Base-by-base conservation (phyloP, 2,113 vertebrate species). In the Syngnathus scovelli region DNA sequence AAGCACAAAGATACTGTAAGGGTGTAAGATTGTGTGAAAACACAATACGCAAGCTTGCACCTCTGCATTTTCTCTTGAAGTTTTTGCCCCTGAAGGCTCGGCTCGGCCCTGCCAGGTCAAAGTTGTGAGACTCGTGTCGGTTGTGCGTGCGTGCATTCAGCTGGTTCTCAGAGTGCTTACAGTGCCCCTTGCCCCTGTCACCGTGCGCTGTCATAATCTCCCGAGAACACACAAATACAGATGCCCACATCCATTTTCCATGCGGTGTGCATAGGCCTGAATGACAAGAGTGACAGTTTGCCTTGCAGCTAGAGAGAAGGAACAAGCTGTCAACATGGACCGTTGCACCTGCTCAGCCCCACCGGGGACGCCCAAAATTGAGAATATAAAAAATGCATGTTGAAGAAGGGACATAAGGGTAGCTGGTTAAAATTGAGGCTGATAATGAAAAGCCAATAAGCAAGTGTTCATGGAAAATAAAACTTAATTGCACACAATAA, bases 261-360 rank as follows among this genome's bases (percentile, higher is more conserved):
- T 61, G 75, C 85, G 72, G 75, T 86, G 85, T 83, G 83, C 82
- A 81, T 76, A 67, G 78, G 71, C 80, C 78, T 85, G 85, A 82
- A 84, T 84, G 86, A 87, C 88, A 80, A 76, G 39, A 83, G 83
- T 87, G 84, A 86, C 85, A 84, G 80, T 85, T 87, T 83, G 70
- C 79, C 88, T 85, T 61, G 77, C 72, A 76, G 85, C 82, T 81
- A 83, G 78, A 82, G 85, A 83, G 75, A 67, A 79, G 83, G 88
- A 85, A 88, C 85, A 88, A 79, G 85, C 88, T 89, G 85, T 87
- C 88, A 87, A 75, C 85, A 87, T 83, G 84, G 83, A 77, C 85
- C 23, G 43, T 43, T 86, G 80, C 80, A 87, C 87, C 86, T 88
- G 88, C 79, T 78, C 79, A 70, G 67, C 49, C 76, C 41, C 71